Base-by-base conservation (phyloP, 2,113 vertebrate species). In the Atherinomorus stipes region DNA sequence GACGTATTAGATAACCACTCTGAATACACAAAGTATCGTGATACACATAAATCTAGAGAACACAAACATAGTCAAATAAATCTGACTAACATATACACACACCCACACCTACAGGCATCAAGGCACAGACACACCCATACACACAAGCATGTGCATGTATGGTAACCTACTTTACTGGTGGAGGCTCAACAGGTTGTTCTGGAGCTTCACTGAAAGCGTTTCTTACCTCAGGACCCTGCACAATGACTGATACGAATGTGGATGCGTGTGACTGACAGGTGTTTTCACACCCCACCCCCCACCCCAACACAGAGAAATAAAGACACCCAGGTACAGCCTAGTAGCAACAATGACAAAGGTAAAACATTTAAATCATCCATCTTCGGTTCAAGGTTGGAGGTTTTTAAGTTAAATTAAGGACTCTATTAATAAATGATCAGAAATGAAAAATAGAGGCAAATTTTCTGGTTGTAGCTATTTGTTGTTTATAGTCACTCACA, bases 11-110 rank as follows among this genome's bases (percentile, higher is more conserved):
- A 16, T 40, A 76, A 50, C 31, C 16, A 18, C 52, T 10, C 38
- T 6, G 3, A 34, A 21, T 38, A 58, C 22, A 60, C 8, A 47
- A 64, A 37, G 11, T 25, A 45, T 1, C 38, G 18, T 7, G 15
- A 10, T 31, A 28, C 18, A 58, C 26, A 81, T 25, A 54, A 15
- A 45, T 52, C 47, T 42, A 49, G 22, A 28, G 31, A 34, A 8
- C 31, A 61, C 42, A 76, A 50, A 71, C 79, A 53, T 44, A 53
- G 28, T 11, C n/a, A n/a, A 25, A 75, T 47, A 12, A 54, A 76
- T 60, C 53, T 64, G 5, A 28, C 45, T 34, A 7, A 21, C 60
- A 22, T 38, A 37, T 4, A 1, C 26, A 54, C 53, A 57, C 12
- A 66, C 34, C 34, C 45, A 76, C 42, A 49, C 71, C 57, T 52